Evolutionary conservation across 2,113 vertebrate genomes (phyloP).

Genomic region (Puntigrus tetrazona): DNA sequence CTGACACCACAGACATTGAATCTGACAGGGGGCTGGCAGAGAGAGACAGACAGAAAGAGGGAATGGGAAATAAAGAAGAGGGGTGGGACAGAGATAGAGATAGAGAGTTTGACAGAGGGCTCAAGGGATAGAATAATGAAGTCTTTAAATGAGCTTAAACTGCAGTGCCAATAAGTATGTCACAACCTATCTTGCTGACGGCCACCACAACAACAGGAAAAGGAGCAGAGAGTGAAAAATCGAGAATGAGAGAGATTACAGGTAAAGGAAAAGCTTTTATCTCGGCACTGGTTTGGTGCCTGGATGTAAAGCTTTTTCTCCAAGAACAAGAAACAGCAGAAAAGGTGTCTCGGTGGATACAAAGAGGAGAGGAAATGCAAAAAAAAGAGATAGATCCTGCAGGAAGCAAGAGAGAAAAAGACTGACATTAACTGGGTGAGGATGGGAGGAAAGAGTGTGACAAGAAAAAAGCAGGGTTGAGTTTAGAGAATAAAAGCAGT

Average conservation of each 20-base stretch:
- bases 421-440: conserved; percentile 28
- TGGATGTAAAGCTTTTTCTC: conserved; percentile 23
- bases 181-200: conserved; percentile 56
- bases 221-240: conserved; percentile 7
- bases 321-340: neutral
- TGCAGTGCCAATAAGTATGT: conserved; percentile 57
- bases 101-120: conserved; percentile 49
- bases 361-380: neutral
- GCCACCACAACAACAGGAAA: conserved; percentile 28
- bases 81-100: conserved; percentile 18
- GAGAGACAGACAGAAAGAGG: neutral
- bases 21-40: conserved; percentile 32
- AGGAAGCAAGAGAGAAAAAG: neutral
- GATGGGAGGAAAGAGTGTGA: conserved; percentile 17
- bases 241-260: conserved; percentile 15
- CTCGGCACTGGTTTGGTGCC: conserved; percentile 16
- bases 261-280: conserved; percentile 24
- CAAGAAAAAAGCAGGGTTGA: conserved; percentile 10
- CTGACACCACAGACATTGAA: conserved; percentile 42
- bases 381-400: neutral
- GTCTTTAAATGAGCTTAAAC: conserved; percentile 58
- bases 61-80: conserved; percentile 23
- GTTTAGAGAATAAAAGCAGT: conserved; percentile 20
- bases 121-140: conserved; percentile 59
- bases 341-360: neutral